These are phyloP conservation scores for Sylvietta virens DNA, from an alignment of 2,113 vertebrate genomes.

Conservation along the genomic window DNA sequence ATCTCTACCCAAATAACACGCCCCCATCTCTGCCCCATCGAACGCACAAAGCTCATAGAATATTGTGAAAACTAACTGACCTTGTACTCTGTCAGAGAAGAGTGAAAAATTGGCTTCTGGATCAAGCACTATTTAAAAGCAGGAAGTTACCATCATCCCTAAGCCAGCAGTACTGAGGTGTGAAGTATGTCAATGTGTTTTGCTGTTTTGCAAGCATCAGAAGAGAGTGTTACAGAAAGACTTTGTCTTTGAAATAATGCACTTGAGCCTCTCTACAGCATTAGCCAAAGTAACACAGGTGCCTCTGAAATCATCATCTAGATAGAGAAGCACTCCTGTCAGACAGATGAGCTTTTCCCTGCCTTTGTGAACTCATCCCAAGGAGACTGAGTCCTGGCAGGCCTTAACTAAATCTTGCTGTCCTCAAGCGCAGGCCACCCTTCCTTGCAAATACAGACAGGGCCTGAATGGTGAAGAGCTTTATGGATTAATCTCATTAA, in stretches of 20 bases:
- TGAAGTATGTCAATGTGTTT: not conserved
- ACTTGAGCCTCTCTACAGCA: rapidly evolving
- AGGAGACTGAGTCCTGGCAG: rapidly evolving
- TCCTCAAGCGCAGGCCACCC: rapidly evolving
- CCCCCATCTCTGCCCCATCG: not conserved
- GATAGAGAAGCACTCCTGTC: too few relatives aligned
- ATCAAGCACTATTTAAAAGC: not conserved
- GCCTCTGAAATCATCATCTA: rapidly evolving
- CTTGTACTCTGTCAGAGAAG: rapidly evolving
- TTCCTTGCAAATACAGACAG: rapidly evolving
- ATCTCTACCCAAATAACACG: rapidly evolving
- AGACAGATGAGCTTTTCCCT: rapidly evolving
- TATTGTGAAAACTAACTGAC: rapidly evolving
- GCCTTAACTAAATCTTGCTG: rapidly evolving
- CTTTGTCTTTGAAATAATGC: not conserved
- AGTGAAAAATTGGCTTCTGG: not conserved
- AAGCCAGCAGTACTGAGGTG: rapidly evolving
- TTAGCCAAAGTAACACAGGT: too few relatives aligned
- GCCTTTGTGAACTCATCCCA: not conserved
- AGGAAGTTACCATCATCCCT: rapidly evolving
- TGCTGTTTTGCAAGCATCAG: too few relatives aligned
- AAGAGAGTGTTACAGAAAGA: not conserved
- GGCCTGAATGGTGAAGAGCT: not conserved
- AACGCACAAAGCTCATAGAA: rapidly evolving
- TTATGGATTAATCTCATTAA: not conserved